These are phyloP conservation scores for Patella depressa DNA, from an alignment of 2,888 invertebrate genomes.

Conservation along the genomic window DNA sequence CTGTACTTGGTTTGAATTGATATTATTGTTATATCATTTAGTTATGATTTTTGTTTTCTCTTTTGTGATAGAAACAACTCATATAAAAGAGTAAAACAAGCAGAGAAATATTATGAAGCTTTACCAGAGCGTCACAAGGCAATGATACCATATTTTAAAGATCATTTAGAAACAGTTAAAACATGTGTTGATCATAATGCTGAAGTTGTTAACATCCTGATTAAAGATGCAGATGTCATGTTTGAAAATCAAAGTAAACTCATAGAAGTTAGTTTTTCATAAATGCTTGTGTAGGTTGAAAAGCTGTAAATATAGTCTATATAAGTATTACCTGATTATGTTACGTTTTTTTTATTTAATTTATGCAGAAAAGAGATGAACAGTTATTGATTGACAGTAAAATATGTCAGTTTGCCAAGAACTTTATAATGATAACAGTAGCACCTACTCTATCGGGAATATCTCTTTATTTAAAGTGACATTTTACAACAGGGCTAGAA, in stretches of 20 bases:
- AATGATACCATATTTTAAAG: slow-evolving; percentile 81
- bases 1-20: background rate
- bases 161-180: slow-evolving; percentile 82
- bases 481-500: too few species aligned
- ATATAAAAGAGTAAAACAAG: slow-evolving; percentile 81
- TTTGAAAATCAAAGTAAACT: slow-evolving; percentile 80
- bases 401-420: too few species aligned
- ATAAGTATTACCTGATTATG: too few species aligned
- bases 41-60: background rate
- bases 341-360: too few species aligned
- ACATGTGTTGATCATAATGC: slow-evolving; percentile 82
- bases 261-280: slow-evolving; percentile 12
- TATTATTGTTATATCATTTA: background rate
- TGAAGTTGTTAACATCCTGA: slow-evolving; percentile 79
- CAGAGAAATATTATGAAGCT: slow-evolving; percentile 82
- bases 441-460: too few species aligned
- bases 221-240: slow-evolving; percentile 85
- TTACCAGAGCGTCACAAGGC: slow-evolving; percentile 83
- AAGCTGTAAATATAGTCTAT: too few species aligned
- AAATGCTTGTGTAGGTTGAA: too few species aligned
- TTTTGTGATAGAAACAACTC: slow-evolving; percentile 74
- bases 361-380: too few species aligned
- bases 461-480: too few species aligned
- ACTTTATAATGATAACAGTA: too few species aligned
- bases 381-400: too few species aligned